These are phyloP conservation scores for Empis livida DNA, from an alignment of 2,888 invertebrate species.

Conservation along the genomic window DNA sequence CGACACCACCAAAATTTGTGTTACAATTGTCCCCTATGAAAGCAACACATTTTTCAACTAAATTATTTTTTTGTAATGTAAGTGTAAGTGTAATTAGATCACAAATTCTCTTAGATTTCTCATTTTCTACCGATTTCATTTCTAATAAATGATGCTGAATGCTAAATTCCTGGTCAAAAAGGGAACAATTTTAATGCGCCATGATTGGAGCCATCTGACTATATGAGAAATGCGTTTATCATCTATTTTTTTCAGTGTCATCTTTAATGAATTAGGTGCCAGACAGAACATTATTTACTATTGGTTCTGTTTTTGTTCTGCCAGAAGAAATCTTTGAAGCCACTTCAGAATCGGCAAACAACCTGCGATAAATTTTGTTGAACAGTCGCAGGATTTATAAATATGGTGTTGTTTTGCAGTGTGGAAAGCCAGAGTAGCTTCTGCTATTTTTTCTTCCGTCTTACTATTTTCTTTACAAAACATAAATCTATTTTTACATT, in stretches of 20 bases:
- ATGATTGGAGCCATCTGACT: not conserved
- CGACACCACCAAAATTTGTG: slow-evolving; percentile 13
- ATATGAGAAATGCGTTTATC: not conserved
- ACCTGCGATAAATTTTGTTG: not conserved
- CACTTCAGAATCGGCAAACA: not conserved
- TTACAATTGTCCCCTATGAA: slow-evolving; percentile 8
- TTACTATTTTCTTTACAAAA: not conserved
- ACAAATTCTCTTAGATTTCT: not conserved
- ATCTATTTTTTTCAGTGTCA: not conserved
- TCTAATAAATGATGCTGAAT: not conserved
- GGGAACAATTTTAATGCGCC: not conserved
- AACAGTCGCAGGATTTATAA: not conserved
- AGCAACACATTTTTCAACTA: slow-evolving; percentile 5
- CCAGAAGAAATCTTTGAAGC: slow-evolving; percentile 3
- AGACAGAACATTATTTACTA: slow-evolving; percentile 8
- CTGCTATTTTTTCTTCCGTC: not conserved
- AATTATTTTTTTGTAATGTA: not conserved
- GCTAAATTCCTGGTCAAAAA: not conserved
- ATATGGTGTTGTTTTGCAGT: not conserved
- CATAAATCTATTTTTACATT: not conserved
- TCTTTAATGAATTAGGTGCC: slow-evolving; percentile 6
- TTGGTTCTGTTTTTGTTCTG: slow-evolving; percentile 8
- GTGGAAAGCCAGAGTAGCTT: slow-evolving; percentile 2
- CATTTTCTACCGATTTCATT: not conserved
- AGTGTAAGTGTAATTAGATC: not conserved